These are phyloP conservation scores for Apodemus speciosus DNA, from an alignment of 2,113 vertebrate species.

Conservation along the genomic window DNA sequence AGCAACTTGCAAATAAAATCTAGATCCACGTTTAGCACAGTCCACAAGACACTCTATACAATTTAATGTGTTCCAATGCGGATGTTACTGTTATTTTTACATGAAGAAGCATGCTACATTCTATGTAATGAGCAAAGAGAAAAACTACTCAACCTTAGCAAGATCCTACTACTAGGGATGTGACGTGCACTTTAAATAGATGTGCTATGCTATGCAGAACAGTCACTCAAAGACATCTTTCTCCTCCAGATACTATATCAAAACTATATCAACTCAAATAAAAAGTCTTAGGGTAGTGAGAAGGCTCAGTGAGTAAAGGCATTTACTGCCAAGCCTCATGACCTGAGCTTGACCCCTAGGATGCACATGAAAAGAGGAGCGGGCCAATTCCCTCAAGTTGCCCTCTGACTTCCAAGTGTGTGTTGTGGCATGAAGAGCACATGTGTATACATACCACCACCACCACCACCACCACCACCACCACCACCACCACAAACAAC, in stretches of 20 bases:
- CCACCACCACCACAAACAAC: neutral
- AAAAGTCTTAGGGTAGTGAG: neutral
- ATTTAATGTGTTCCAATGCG: slow-evolving; percentile 57
- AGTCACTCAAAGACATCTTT: slow-evolving; percentile 12
- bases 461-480: neutral
- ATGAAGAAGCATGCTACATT: slow-evolving; percentile 64
- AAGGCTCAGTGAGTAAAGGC: neutral
- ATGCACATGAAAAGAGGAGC: neutral
- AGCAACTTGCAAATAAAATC: slow-evolving; percentile 29
- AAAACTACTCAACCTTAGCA: slow-evolving; percentile 58
- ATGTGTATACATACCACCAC: neutral
- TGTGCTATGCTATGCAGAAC: slow-evolving; percentile 25
- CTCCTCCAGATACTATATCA: slow-evolving; percentile 32
- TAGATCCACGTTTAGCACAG: slow-evolving; percentile 32
- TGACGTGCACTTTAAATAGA: slow-evolving; percentile 41
- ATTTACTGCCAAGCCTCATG: neutral
- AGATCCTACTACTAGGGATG: slow-evolving; percentile 8
- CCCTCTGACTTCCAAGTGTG: neutral
- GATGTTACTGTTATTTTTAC: slow-evolving; percentile 55
- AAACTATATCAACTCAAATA: slow-evolving; percentile 53
- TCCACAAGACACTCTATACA: slow-evolving; percentile 55
- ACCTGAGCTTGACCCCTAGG: neutral
- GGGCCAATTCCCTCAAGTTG: too few species aligned
- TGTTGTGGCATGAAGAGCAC: neutral
- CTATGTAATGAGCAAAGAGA: neutral